A percentile compares a stretch with the other conserved stretches of the same genome.
Evolutionary conservation across 1,140 invertebrate species (phyloP).

Genomic region (Orussus abietinus): DNA sequence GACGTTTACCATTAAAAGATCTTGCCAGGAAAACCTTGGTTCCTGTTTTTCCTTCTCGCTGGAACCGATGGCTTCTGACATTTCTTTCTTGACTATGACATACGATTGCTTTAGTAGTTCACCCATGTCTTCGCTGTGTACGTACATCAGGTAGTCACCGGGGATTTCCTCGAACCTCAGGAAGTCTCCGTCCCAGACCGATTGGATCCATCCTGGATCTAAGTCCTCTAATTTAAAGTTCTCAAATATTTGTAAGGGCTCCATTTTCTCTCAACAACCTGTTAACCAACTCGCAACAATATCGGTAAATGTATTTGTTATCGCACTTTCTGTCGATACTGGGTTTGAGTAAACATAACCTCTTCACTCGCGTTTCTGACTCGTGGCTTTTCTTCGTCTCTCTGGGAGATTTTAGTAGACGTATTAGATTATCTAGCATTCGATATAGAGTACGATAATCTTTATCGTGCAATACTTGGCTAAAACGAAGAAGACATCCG

Average conservation of each 20-base stretch:
- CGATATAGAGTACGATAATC: no score
- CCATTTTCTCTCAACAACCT: no score
- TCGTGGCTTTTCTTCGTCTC: no score
- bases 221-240: conserved; percentile 43
- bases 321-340: no score
- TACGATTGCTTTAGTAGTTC: conserved; percentile 37
- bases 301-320: no score
- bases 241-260: conserved; percentile 36
- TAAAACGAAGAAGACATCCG: no score
- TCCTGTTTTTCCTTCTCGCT: conserved; percentile 19
- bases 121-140: conserved; percentile 43
- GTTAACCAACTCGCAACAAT: no score
- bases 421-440: no score
- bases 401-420: no score
- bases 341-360: no score
- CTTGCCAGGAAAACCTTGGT: conserved; percentile 53
- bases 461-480: no score
- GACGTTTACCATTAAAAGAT: conserved; percentile 49
- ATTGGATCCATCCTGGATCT: conserved; percentile 50
- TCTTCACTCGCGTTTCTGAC: no score
- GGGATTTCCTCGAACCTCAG: conserved; percentile 48
- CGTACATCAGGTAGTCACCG: conserved; percentile 42
- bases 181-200: conserved; percentile 53
- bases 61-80: conserved; percentile 18
- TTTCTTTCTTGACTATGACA: conserved; percentile 22